Evolutionary conservation across 2,113 vertebrate species (phyloP).

Genomic region (Neolamprologus brichardi): DNA sequence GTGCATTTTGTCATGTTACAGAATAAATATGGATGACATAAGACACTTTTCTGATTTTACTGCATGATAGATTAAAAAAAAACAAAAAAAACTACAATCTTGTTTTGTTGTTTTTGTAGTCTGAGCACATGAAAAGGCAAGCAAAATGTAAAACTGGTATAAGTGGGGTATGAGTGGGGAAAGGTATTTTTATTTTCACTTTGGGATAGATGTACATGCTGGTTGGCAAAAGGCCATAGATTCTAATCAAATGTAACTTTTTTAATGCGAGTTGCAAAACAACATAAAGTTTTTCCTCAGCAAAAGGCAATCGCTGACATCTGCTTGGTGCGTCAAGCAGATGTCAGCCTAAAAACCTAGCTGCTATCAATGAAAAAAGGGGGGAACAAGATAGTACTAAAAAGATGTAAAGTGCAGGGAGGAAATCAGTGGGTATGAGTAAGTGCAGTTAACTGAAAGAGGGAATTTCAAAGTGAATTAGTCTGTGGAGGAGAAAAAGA

Average conservation of each 20-base stretch:
- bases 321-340: background rate
- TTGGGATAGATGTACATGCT: background rate
- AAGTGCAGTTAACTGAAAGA: background rate
- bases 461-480: background rate
- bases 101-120: background rate
- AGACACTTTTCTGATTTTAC: background rate
- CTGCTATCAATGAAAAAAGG: background rate
- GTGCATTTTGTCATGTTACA: background rate
- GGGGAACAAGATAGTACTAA: background rate
- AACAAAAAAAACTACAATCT: background rate
- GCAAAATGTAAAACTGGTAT: background rate
- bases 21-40: background rate
- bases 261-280: background rate
- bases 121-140: background rate
- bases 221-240: background rate
- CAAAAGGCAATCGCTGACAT: background rate
- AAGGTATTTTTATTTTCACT: background rate
- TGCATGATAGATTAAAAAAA: background rate
- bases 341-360: background rate
- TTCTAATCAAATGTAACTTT: background rate
- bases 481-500: background rate
- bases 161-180: background rate
- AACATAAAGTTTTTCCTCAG: background rate
- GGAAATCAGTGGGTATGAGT: background rate
- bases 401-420: background rate